A percentile compares a stretch with the other conserved stretches of the same genome.
phyloP scores from a whole-genome alignment of 2,797 vertebrate species.

The Tiaroga cobitis region DNA sequence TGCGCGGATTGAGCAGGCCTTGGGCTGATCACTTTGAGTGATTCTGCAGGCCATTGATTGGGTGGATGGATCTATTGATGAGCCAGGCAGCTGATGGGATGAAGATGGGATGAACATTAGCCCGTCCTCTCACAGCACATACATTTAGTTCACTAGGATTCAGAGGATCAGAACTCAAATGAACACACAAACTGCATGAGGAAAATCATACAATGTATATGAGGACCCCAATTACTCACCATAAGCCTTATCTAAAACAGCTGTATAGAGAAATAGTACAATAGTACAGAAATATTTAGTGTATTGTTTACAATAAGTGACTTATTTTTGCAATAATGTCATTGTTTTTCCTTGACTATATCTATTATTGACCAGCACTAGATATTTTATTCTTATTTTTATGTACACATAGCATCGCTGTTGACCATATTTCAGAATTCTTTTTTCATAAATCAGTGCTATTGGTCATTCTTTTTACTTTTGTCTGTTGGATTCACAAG shows the following conservation, averaged over 20 bases:
- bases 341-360: too few relatives aligned
- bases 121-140: conserved; percentile 42
- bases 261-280: neutral
- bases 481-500: neutral
- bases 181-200: neutral
- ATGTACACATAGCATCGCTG: neutral
- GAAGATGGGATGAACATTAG: conserved; percentile 63
- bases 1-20: conserved; percentile 82
- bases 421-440: neutral
- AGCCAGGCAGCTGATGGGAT: conserved; percentile 68
- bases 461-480: neutral
- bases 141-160: conserved; percentile 6
- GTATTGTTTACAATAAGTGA: neutral
- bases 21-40: conserved; percentile 86
- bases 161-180: conserved; percentile 10
- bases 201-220: neutral
- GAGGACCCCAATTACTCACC: neutral
- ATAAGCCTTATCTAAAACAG: neutral
- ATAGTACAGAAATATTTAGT: neutral
- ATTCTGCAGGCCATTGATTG: conserved; percentile 81
- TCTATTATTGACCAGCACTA: neutral
- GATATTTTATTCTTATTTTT: neutral
- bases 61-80: conserved; percentile 83
- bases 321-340: neutral
- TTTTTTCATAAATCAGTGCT: neutral